Evolutionary conservation across 2,797 vertebrate genomes (phyloP).

Genomic region (Manis pentadactyla): DNA sequence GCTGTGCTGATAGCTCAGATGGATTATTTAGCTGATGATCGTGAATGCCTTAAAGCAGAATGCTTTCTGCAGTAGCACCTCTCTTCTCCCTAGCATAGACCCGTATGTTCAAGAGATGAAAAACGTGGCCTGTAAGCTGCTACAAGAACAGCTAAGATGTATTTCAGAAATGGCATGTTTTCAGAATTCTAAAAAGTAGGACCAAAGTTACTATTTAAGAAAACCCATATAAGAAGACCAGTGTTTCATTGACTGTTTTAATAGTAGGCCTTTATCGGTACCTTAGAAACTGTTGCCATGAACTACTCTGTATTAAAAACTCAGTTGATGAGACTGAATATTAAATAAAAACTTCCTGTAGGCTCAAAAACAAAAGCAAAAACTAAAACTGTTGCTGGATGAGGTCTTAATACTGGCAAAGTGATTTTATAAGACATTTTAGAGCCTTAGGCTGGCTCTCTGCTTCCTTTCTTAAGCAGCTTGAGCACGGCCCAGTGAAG

Average conservation of each 20-base stretch:
- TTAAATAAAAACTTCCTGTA: conserved; percentile 51
- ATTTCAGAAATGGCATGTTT: conserved; percentile 45
- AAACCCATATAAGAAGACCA: background rate
- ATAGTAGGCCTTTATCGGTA: conserved; percentile 57
- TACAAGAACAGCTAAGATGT: background rate
- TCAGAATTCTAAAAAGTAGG: conserved; percentile 41
- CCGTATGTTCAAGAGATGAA: background rate
- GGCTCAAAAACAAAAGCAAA: conserved; percentile 37
- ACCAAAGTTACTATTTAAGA: conserved; percentile 43
- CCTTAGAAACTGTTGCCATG: conserved; percentile 40
- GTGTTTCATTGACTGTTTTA: background rate
- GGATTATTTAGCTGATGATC: background rate
- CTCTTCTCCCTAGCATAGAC: background rate
- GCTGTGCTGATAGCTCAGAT: background rate
- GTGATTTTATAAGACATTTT: background rate
- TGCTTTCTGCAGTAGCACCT: background rate
- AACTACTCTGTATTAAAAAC: conserved; percentile 62
- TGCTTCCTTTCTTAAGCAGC: background rate
- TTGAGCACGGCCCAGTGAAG: background rate
- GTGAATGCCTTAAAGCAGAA: background rate
- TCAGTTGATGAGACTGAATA: conserved; percentile 46
- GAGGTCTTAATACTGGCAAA: background rate
- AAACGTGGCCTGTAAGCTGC: background rate
- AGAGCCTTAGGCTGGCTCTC: background rate
- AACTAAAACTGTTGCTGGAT: background rate